These are phyloP conservation scores for Ylistrum balloti DNA, from an alignment of 1,140 invertebrate genomes.

Conservation along the genomic window DNA sequence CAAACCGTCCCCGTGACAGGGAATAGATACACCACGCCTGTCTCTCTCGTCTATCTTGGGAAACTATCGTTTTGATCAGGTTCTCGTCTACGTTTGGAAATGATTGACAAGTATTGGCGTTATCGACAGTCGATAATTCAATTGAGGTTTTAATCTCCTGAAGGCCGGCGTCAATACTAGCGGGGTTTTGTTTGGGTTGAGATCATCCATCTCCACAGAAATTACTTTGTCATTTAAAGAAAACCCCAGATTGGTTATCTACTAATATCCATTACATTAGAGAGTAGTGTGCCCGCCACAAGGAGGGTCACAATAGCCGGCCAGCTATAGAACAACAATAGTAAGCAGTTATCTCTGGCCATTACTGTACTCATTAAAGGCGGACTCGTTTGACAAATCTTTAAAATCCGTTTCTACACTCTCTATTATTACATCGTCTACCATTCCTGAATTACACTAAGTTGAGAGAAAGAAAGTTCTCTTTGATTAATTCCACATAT, in stretches of 20 bases:
- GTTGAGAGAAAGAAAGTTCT: not conserved
- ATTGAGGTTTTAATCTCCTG: not conserved
- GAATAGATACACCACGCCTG: not conserved
- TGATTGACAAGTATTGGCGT: constrained; percentile 34
- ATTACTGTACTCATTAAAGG: not conserved
- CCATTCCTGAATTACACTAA: not conserved
- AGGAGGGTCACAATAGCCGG: not conserved
- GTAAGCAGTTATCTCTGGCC: not conserved
- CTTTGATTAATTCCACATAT: not conserved
- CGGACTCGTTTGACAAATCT: not conserved
- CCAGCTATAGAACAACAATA: not conserved
- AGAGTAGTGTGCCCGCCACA: not conserved
- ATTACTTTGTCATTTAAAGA: constrained; percentile 22
- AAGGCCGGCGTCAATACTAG: constrained; percentile 17
- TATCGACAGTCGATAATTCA: constrained; percentile 19
- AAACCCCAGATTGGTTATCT: not conserved
- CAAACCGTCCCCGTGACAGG: not conserved
- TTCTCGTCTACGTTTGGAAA: not conserved
- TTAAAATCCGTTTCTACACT: constrained; percentile 24
- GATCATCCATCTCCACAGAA: not conserved
- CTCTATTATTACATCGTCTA: not conserved
- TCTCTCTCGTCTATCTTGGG: not conserved
- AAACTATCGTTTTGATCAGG: not conserved
- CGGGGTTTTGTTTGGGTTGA: constrained; percentile 18
- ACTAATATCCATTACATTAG: constrained; percentile 4